phyloP scores from a whole-genome alignment of 2,113 vertebrate genomes.

The Proteles cristata region DNA sequence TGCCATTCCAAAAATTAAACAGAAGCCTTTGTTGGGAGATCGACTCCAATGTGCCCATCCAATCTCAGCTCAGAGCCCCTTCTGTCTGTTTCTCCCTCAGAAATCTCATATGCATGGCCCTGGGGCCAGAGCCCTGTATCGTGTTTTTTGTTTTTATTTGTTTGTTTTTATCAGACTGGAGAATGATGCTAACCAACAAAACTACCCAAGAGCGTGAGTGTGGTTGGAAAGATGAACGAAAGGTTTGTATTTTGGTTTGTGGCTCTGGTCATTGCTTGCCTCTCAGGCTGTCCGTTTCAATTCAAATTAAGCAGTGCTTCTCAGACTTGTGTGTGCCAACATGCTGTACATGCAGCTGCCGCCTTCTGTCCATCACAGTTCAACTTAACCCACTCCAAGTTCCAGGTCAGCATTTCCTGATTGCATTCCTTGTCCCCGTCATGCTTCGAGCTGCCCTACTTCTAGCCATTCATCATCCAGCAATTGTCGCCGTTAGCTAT shows the following conservation, averaged over 20 bases:
- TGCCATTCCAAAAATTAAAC: neutral
- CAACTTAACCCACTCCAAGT: constrained; percentile 3
- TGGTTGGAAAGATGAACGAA: constrained; percentile 64
- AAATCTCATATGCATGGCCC: neutral
- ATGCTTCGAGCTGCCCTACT: constrained; percentile 54
- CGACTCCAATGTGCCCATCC: neutral
- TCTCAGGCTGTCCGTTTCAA: constrained; percentile 51
- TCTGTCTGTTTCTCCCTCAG: neutral
- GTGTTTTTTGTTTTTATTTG: neutral
- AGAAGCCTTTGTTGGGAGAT: neutral
- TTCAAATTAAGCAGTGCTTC: constrained; percentile 56
- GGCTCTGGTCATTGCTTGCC: constrained; percentile 49
- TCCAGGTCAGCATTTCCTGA: constrained; percentile 72
- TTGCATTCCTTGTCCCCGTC: constrained; percentile 57
- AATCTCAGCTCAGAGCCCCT: neutral
- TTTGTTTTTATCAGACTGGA: constrained; percentile 4
- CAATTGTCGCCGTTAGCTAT: constrained; percentile 54
- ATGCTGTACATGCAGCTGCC: neutral
- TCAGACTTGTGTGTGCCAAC: neutral
- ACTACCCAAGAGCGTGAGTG: neutral
- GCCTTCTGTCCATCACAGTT: constrained; percentile 65
- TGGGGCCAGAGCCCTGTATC: neutral
- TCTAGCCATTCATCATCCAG: constrained; percentile 65
- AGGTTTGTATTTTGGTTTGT: constrained; percentile 57
- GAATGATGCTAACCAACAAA: neutral